phyloP scores from a whole-genome alignment of 92 coral and sea anemone species.

The Anthopleura xanthogrammica region DNA sequence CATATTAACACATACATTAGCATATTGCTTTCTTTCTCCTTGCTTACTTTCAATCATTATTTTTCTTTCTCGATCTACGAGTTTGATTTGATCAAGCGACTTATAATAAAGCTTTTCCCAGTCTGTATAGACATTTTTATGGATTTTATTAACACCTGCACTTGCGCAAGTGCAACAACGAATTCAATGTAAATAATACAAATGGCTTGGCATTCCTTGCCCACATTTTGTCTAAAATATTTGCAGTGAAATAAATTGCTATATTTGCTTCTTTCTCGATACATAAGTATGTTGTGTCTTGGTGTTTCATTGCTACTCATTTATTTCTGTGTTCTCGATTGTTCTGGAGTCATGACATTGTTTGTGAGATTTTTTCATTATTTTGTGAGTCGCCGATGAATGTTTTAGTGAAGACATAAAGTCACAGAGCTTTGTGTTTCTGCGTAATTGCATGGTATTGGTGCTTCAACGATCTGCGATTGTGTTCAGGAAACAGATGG shows the following conservation, averaged over 20 bases:
- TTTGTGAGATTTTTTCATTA: background rate
- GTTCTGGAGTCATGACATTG: background rate
- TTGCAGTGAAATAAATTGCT: conserved; percentile 54
- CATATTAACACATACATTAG: conserved; percentile 20
- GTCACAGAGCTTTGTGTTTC: background rate
- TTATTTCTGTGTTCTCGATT: background rate
- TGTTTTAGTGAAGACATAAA: background rate
- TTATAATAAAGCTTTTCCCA: background rate
- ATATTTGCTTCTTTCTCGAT: conserved; percentile 35
- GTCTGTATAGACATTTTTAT: conserved; percentile 37
- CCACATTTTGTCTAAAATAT: conserved; percentile 41
- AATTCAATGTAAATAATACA: conserved; percentile 38
- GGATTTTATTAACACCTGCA: conserved; percentile 34
- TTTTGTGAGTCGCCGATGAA: background rate
- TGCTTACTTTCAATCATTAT: conserved; percentile 6
- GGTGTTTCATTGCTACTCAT: background rate
- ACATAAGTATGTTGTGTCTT: background rate
- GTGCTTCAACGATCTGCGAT: background rate
- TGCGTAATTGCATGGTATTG: background rate
- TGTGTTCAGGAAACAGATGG: background rate
- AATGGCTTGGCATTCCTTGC: conserved; percentile 24
- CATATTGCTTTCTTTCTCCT: background rate
- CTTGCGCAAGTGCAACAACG: conserved; percentile 17
- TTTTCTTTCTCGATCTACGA: background rate
- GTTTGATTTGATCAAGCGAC: conserved; percentile 14